A percentile compares a stretch with the other conserved stretches of the same genome.
These are phyloP conservation scores for Condylura cristata DNA, from an alignment of 2,113 vertebrate species.

Conservation along the genomic window DNA sequence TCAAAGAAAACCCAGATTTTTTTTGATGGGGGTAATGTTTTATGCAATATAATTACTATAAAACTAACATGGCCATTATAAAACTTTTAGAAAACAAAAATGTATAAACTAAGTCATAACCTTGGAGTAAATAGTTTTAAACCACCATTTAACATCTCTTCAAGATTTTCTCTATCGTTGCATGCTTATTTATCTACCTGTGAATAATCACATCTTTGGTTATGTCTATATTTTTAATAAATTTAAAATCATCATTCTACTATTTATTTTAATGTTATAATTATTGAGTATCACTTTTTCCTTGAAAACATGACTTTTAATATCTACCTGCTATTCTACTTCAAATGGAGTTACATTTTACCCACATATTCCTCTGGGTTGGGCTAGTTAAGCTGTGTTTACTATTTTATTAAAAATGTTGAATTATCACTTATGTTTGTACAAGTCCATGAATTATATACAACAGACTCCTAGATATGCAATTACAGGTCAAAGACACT, in stretches of 20 bases:
- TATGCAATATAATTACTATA: background rate
- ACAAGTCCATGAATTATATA: background rate
- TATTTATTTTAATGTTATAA: background rate
- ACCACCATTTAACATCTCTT: background rate
- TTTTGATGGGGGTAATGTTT: background rate
- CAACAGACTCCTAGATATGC: background rate
- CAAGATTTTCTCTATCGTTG: background rate
- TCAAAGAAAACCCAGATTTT: background rate
- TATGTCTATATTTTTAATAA: background rate
- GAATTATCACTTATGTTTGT: background rate
- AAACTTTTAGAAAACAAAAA: background rate
- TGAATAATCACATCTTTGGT: background rate
- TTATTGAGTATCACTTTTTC: background rate
- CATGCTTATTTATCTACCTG: background rate
- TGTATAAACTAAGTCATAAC: background rate
- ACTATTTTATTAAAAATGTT: background rate
- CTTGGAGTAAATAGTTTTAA: slow-evolving; percentile 2
- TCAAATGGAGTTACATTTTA: background rate
- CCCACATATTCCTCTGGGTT: background rate
- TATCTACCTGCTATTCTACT: background rate
- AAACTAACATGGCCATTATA: background rate
- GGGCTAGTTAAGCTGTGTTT: background rate
- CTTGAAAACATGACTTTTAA: background rate
- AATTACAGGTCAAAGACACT: background rate
- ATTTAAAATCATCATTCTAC: background rate